Evolutionary conservation across 2,797 vertebrate genomes (phyloP).

Genomic region (Macropus fuliginosus): DNA sequence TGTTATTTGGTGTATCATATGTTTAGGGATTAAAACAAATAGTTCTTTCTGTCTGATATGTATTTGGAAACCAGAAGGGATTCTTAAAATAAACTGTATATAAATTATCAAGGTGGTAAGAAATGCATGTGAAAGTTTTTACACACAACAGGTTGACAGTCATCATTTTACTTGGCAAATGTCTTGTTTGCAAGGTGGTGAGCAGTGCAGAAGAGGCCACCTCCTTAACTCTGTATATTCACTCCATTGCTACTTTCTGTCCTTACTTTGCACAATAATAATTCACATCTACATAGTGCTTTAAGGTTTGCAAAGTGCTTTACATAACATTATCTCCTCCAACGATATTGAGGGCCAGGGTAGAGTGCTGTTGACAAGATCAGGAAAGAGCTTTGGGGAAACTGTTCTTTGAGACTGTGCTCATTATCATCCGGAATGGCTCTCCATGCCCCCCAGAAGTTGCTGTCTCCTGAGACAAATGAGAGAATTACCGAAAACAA

Average conservation of each 20-base stretch:
- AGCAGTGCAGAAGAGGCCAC: background rate
- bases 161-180: conserved; percentile 9
- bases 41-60: background rate
- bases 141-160: background rate
- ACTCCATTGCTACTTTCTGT: background rate
- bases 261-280: background rate
- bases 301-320: background rate
- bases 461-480: too few species aligned
- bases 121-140: conserved; percentile 28
- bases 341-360: background rate
- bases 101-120: background rate
- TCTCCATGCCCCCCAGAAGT: too few species aligned
- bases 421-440: too few species aligned
- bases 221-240: background rate
- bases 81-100: conserved; percentile 35
- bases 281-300: background rate
- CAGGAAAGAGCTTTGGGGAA: too few species aligned
- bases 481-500: too few species aligned
- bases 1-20: background rate
- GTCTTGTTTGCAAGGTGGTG: background rate
- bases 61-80: background rate
- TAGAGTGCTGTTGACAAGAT: too few species aligned
- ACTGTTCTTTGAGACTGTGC: too few species aligned
- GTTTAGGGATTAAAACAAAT: background rate
- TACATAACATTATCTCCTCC: background rate